These are phyloP conservation scores for Ricordea florida DNA, from an alignment of 92 coral and sea anemone species.

Conservation along the genomic window DNA sequence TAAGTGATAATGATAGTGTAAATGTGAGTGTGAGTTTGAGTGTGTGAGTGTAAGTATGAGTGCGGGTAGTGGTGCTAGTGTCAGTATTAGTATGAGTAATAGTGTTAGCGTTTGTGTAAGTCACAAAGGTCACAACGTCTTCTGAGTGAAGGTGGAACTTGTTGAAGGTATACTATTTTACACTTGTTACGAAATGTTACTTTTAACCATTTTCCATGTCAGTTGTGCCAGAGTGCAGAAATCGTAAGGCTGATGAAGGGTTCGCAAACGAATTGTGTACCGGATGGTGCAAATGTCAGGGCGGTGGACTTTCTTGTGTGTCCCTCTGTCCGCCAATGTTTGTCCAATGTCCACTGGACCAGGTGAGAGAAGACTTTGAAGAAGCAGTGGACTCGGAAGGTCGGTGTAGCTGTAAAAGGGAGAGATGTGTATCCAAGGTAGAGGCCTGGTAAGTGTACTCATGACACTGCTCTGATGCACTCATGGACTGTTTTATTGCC, in stretches of 20 bases:
- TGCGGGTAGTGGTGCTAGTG: too few relatives aligned
- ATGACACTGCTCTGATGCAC: too few relatives aligned
- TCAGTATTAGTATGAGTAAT: too few relatives aligned
- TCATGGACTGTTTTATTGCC: too few relatives aligned
- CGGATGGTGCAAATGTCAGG: slow-evolving; percentile 1
- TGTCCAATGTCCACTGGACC: background rate
- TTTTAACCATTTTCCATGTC: background rate
- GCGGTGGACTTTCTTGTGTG: background rate
- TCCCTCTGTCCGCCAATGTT: background rate
- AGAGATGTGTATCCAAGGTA: background rate
- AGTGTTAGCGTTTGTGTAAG: too few relatives aligned
- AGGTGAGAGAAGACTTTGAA: background rate
- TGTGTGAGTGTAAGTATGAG: too few relatives aligned
- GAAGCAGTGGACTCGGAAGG: background rate
- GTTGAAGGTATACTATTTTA: background rate
- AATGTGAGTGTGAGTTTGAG: too few relatives aligned
- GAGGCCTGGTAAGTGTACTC: slow-evolving; percentile 32
- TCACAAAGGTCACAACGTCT: too few relatives aligned
- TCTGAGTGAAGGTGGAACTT: background rate
- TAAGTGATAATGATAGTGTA: too few relatives aligned
- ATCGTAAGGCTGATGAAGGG: background rate
- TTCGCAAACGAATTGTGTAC: slow-evolving; percentile 8
- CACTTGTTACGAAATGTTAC: background rate
- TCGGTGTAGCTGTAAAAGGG: slow-evolving; percentile 8
- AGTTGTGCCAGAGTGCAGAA: slow-evolving; percentile 1